Base-by-base conservation (phyloP, 2,113 vertebrate species). In the Sebastes schlegelii region DNA sequence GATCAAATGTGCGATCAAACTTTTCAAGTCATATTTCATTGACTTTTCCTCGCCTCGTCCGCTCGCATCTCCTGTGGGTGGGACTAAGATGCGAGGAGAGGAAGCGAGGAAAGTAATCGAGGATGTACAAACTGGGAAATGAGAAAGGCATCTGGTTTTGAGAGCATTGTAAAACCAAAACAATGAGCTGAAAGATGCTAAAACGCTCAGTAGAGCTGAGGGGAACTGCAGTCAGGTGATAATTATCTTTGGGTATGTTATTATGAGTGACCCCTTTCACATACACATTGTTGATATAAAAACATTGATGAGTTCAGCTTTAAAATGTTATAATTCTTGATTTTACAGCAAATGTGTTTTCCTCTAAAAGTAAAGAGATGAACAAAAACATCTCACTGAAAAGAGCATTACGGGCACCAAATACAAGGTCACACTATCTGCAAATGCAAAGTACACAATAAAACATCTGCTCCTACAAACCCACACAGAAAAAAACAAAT, bases 311-410 rank as follows among this genome's bases (percentile, higher is more conserved):
- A 58, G 40, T 21, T 34, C 40, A 48, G 43, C 55, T 73, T 34
- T 48, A 60, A 72, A 60, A 34, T 34, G 34, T 34, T 55, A 49
- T n/a, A 52, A 11, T n/a, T 40, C 14, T n/a, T 51, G 54, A 57
- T 65, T 81, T 45, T 65, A 51, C 12, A 46, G 74, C 45, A 42
- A 77, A 34, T 34, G 34, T 34, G 34, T 34, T 34, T 34, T 34
- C 2, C 34, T 34, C 34, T 34, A 34, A 2, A 76, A 79, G 17
- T 23, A 48, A 73, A 16, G 21, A 74, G 51, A 67, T 26, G 17
- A 49, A 76, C 61, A 42, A 80, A 82, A 77, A 71, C 52, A 61
- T 21, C 48, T 46, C n/a, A 23, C 52, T 16, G 23, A 68, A 68
- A 58, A 48, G 43, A 49, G 17, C 9, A 68, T 48, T 68, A 5